Evolutionary conservation across 2,113 vertebrate genomes (phyloP), one percentile per base, ranked within the genome.

Genomic region (Rattus rattus): DNA sequence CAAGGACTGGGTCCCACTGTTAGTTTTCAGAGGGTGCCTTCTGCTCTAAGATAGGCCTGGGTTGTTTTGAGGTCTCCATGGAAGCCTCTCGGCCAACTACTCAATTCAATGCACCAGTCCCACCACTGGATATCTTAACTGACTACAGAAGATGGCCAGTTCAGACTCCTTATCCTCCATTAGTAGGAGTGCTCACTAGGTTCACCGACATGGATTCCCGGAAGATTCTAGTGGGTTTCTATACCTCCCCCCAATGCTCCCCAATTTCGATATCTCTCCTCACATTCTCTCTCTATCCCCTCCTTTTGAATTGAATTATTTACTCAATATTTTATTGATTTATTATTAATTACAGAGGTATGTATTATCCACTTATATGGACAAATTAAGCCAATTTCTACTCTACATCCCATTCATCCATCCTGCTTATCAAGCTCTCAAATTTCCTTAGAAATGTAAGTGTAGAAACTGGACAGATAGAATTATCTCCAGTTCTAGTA

Each of bases 361-460:
- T 49, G 84, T 69, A 90, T 43, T 2, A 28, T 1, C 28, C 1
- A 13, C 47, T 91, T 79, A 77, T 43, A 36, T 81, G 24, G 72
- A 7, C 36, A 85, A 65, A 91, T 19, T 65, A 2, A 93, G 47
- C 2, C 36, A 80, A 28, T 85, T 4, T 5, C 20, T 93, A 69
- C 47, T 47, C 17, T 70, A 88, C 33, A 4, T 26, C 16, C 33
- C 14, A 87, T 56, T 65, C 59, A 54, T 52, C 2, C 72, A 33
- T 1, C 39, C 90, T 96, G 20, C 24, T 87, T 90, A 80, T 36
- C 49, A 86, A 91, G 14, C 77, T 83, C 36, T 77, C 1, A 20
- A 26, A 70, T 81, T 93, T 93, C 72, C 73, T 87, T 61, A 63
- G 47, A 92, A 95, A 86, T 86, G 39, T 17, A 85, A 12, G 8